These are phyloP conservation scores for Chrysemys picta DNA, from an alignment of 2,113 vertebrate species.

Conservation along the genomic window DNA sequence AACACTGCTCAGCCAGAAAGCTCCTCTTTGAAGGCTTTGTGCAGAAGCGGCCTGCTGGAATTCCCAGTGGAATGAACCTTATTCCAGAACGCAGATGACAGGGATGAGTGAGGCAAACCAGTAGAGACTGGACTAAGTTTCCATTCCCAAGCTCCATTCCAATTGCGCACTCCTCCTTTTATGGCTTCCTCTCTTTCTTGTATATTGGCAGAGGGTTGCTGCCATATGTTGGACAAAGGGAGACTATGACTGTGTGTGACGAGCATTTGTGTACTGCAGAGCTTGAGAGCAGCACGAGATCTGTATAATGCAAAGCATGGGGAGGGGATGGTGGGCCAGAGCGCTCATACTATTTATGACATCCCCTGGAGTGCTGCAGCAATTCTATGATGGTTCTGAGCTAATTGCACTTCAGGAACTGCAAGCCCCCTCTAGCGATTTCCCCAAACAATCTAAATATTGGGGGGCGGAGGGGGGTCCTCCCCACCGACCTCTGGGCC, in stretches of 20 bases:
- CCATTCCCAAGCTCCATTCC: neutral
- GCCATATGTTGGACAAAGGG: neutral
- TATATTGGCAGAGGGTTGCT: neutral
- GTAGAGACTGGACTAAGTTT: neutral
- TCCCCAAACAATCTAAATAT: neutral
- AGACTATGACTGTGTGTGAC: neutral
- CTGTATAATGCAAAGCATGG: neutral
- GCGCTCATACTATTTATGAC: neutral
- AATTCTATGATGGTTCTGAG: rapidly evolving
- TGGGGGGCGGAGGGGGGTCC: too few relatives aligned
- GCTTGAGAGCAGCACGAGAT: neutral
- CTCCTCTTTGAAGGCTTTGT: neutral
- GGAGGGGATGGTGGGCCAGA: neutral
- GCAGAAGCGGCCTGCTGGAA: neutral
- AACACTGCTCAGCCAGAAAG: neutral
- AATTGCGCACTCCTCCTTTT: neutral
- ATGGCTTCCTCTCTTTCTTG: neutral
- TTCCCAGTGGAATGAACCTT: neutral
- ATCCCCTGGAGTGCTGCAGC: rapidly evolving
- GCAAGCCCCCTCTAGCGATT: neutral
- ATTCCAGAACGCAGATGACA: neutral
- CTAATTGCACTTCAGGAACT: neutral
- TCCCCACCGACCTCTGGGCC: neutral
- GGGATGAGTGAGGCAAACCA: neutral
- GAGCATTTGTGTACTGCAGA: neutral